phyloP scores from a whole-genome alignment of 30 jellyfish, hydroid and myxozoan genomes.

The Aurelia aurita region DNA sequence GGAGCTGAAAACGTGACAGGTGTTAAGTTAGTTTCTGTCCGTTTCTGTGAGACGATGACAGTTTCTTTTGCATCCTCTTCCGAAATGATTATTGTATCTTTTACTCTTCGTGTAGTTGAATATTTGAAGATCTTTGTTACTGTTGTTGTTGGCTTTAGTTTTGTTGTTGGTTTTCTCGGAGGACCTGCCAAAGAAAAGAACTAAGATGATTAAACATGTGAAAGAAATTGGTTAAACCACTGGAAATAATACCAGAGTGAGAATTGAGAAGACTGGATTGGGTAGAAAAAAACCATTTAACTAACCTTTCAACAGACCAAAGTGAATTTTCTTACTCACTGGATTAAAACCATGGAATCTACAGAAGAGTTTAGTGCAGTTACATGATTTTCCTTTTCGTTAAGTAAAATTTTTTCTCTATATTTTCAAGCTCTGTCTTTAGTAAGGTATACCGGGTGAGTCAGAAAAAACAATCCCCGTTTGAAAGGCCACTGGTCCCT shows the following conservation, averaged over 20 bases:
- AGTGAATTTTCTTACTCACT: no score
- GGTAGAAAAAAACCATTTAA: not conserved
- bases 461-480: no score
- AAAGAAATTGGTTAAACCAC: no score
- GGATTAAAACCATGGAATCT: not conserved
- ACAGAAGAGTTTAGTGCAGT: no score
- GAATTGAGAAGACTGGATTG: no score
- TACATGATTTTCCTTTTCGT: no score
- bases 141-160: conserved; percentile 6
- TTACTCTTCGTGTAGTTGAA: not conserved
- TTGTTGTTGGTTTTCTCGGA: conserved; percentile 48
- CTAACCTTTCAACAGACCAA: not conserved
- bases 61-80: conserved; percentile 14
- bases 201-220: not conserved
- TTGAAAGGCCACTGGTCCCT: no score
- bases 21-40: not conserved
- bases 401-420: no score
- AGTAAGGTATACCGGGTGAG: no score
- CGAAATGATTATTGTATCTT: not conserved
- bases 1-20: conserved; percentile 20
- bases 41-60: not conserved
- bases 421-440: no score
- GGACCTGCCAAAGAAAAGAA: conserved; percentile 17
- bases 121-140: not conserved
- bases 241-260: no score